Evolutionary conservation across 2,113 vertebrate genomes (phyloP).

Genomic region (Dasypus novemcinctus): DNA sequence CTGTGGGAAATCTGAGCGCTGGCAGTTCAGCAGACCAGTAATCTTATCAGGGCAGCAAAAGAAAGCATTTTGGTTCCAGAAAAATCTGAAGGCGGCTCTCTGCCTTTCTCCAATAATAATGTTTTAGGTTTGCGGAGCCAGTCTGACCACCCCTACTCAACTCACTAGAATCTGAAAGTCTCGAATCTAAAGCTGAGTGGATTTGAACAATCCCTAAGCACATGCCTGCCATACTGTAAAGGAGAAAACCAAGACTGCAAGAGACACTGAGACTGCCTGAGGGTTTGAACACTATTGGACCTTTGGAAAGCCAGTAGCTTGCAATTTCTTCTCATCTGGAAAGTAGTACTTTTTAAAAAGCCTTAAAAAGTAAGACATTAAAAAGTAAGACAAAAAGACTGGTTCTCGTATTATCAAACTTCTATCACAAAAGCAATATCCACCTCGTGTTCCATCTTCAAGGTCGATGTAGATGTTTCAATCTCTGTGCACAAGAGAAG

Average conservation of each 20-base stretch:
- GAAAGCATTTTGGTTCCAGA: constrained; percentile 55
- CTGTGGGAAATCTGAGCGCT: constrained; percentile 64
- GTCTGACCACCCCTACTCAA: not conserved
- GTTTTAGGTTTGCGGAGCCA: not conserved
- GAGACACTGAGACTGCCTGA: no score
- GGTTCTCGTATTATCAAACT: not conserved
- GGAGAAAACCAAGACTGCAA: not conserved
- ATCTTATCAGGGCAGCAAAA: constrained; percentile 68
- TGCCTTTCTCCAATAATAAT: constrained; percentile 29
- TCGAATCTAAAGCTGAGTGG: not conserved
- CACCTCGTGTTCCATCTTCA: not conserved
- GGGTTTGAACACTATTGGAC: rapidly evolving
- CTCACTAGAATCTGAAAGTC: not conserved
- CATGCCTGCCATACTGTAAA: not conserved
- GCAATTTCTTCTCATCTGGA: not conserved
- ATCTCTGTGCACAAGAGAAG: not conserved
- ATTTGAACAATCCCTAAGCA: not conserved
- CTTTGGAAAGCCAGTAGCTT: not conserved
- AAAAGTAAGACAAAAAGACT: not conserved
- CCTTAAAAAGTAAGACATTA: not conserved
- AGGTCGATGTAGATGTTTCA: not conserved
- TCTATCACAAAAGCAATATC: not conserved
- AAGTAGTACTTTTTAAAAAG: not conserved
- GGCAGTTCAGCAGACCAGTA: not conserved
- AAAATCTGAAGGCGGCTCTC: constrained; percentile 30